These are phyloP conservation scores for Cichlasoma orientale DNA, from an alignment of 2,797 vertebrate species.

Conservation along the genomic window DNA sequence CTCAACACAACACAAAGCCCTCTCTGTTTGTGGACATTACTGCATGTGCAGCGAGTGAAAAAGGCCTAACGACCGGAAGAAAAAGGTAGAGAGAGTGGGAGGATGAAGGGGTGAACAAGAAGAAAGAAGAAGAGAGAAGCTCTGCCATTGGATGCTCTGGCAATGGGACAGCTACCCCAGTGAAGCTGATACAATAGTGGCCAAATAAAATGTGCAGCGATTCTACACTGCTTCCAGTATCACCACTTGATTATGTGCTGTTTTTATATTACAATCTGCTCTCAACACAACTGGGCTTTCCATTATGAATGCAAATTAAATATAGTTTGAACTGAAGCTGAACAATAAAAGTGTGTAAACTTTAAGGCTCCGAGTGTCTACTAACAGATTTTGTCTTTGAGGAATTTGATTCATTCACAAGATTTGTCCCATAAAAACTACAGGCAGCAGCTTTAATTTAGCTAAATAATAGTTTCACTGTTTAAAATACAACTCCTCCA, in stretches of 20 bases:
- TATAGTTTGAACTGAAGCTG: neutral
- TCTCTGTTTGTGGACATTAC: slow-evolving; percentile 74
- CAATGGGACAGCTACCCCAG: neutral
- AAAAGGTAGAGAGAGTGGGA: slow-evolving; percentile 49
- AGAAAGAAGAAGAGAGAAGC: slow-evolving; percentile 22
- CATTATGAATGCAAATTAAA: neutral
- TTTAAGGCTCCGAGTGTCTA: neutral
- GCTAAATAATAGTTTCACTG: neutral
- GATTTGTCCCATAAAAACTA: neutral
- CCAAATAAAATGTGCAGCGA: slow-evolving; percentile 7
- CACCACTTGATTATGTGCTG: neutral
- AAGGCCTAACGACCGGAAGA: slow-evolving; percentile 71
- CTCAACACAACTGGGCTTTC: rapidly evolving
- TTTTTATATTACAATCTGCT: neutral
- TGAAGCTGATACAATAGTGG: slow-evolving; percentile 14
- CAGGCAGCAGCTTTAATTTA: neutral
- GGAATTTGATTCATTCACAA: neutral
- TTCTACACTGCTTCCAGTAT: neutral
- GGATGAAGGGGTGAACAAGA: slow-evolving; percentile 16
- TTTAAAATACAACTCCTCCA: neutral
- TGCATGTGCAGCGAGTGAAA: slow-evolving; percentile 62
- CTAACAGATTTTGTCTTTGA: neutral
- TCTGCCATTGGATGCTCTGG: slow-evolving; percentile 20
- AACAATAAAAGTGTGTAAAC: neutral
- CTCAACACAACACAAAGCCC: slow-evolving; percentile 67